Percentiles rank a stretch among this genome's conserved stretches.
Evolutionary conservation across 1,140 invertebrate species (phyloP).

Genomic region (Protaetia brevitarsis): DNA sequence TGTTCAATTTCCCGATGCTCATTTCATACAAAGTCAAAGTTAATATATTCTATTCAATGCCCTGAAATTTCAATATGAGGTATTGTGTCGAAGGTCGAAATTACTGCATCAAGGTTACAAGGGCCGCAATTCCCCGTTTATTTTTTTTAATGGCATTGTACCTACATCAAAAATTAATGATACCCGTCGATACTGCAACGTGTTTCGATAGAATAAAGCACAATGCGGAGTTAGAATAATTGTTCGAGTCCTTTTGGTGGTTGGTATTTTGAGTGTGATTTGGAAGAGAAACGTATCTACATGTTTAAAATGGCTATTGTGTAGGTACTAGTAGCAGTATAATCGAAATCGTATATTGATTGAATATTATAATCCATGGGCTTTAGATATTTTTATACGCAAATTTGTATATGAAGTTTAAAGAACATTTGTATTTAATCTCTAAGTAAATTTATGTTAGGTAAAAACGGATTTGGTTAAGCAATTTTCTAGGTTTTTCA

Average conservation of each 20-base stretch:
- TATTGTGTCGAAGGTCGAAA: not conserved
- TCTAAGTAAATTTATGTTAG: no score
- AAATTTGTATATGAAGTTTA: no score
- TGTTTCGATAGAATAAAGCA: not conserved
- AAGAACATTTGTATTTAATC: no score
- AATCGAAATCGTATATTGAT: no score
- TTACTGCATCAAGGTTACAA: not conserved
- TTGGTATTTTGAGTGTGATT: not conserved
- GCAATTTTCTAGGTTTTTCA: no score
- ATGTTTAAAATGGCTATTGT: not conserved
- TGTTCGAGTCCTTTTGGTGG: not conserved
- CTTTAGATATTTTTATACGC: no score
- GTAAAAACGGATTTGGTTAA: no score
- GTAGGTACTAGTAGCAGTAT: no score
- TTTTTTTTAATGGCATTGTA: not conserved
- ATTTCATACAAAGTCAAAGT: slow-evolving; percentile 9
- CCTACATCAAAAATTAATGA: not conserved
- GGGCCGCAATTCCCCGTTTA: not conserved
- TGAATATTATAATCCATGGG: no score
- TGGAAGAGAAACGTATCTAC: not conserved
- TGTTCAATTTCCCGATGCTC: slow-evolving; percentile 2
- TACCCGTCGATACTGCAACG: not conserved
- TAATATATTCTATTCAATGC: not conserved
- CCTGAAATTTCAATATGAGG: not conserved
- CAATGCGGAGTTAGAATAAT: slow-evolving; percentile 2